A percentile compares a stretch with the other conserved stretches of the same genome.
Conservation (phyloP, 2,113 vertebrate genomes). For the Trichechus manatus region DNA sequence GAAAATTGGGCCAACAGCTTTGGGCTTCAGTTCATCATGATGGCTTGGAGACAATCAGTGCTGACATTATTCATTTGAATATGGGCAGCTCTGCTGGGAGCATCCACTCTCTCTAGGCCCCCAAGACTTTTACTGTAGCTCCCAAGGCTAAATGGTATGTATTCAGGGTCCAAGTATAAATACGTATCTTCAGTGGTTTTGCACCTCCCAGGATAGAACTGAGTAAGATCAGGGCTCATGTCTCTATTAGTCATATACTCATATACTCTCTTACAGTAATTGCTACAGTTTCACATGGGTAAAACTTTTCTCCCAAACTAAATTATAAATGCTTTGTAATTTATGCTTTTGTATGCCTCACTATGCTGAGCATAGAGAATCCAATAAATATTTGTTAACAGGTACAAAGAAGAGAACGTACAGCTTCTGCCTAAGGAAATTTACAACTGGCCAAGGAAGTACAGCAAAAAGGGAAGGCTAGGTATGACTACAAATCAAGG, state of each 20-base stretch:
- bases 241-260: not conserved
- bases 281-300: not conserved
- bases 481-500: not conserved
- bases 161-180: not conserved
- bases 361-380: conserved; percentile 10
- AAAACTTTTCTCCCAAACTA: conserved; percentile 14
- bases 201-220: not conserved
- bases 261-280: not conserved
- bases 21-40: not conserved
- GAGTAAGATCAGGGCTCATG: not conserved
- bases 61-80: not conserved
- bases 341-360: conserved; percentile 28
- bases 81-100: not conserved
- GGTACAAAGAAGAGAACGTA: not conserved
- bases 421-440: conserved; percentile 28
- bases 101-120: not conserved
- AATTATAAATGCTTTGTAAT: conserved; percentile 31
- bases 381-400: conserved; percentile 31
- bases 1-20: conserved; percentile 1
- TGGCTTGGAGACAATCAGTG: not conserved
- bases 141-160: not conserved
- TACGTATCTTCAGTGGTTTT: not conserved
- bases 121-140: not conserved
- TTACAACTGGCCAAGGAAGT: not conserved
- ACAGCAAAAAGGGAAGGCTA: not conserved